Percentiles rank a stretch among this genome's conserved stretches.
Conservation (phyloP, 2,888 invertebrate genomes). For the Thecocarcelia acutangulata region DNA sequence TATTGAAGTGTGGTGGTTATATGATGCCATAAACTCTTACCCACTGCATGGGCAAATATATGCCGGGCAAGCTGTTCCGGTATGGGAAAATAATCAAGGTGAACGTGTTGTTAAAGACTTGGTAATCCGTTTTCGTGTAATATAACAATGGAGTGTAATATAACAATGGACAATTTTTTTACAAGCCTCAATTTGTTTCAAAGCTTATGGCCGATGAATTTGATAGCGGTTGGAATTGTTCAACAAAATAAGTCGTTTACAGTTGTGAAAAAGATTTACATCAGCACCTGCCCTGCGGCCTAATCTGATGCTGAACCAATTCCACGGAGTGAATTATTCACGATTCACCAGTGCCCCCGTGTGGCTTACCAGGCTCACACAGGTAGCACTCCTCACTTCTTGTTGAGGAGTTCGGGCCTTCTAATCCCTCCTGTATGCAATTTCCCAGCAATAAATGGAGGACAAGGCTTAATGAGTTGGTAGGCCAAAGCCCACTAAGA, state of each 20-base stretch:
- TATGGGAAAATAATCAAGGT: conserved; percentile 10
- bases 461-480: no score
- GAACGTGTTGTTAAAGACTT: conserved; percentile 17
- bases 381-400: no score
- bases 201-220: neutral
- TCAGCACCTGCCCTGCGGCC: no score
- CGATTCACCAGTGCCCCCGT: no score
- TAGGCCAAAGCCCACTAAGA: no score
- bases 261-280: no score
- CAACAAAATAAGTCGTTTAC: neutral
- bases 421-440: no score
- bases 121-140: neutral
- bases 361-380: no score
- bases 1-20: conserved; percentile 35
- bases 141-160: conserved; percentile 20
- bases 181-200: neutral
- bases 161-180: conserved; percentile 39
- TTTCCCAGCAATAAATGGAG: no score
- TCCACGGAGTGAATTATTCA: no score
- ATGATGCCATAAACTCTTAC: conserved; percentile 35
- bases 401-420: no score
- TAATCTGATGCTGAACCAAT: no score
- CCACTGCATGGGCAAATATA: conserved; percentile 32
- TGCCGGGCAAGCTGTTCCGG: neutral
- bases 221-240: neutral